Conservation (phyloP, 2,888 invertebrate genomes). For the Pegoplata infirma region DNA sequence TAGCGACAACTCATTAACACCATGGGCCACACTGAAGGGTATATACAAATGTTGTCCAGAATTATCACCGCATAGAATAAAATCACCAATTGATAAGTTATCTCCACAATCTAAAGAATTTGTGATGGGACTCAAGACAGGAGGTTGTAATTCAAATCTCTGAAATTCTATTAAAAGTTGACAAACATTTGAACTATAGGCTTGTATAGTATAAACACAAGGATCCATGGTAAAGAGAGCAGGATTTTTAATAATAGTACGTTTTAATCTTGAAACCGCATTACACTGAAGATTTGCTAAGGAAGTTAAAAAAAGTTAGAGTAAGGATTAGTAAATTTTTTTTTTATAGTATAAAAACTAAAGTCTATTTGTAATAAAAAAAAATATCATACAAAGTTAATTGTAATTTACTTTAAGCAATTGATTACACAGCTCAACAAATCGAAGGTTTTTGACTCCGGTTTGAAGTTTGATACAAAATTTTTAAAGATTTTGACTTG, state of each 20-base stretch:
- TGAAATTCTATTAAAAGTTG: conserved; percentile 75
- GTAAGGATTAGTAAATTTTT: no score
- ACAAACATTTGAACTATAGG: conserved; percentile 73
- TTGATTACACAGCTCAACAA: no score
- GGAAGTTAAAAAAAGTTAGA: neutral
- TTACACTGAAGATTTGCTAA: conserved; percentile 74
- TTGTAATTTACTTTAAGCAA: no score
- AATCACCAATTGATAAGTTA: conserved; percentile 69
- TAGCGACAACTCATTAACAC: conserved; percentile 75
- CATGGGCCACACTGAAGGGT: conserved; percentile 72
- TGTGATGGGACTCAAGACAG: conserved; percentile 55
- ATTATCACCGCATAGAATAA: conserved; percentile 81
- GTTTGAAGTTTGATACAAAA: no score
- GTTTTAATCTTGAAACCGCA: conserved; percentile 70
- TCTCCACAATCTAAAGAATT: conserved; percentile 69
- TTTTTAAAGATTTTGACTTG: no score
- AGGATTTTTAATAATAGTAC: conserved; percentile 74
- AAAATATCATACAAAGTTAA: no score
- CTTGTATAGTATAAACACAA: conserved; percentile 73
- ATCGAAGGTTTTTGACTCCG: no score
- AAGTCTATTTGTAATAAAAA: no score
- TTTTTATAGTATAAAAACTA: no score
- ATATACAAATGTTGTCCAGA: conserved; percentile 80
- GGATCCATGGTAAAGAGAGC: conserved; percentile 56
- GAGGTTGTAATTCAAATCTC: conserved; percentile 70